Evolutionary conservation across 2,888 invertebrate species (phyloP).

Genomic region (Chrysina gloriosa): DNA sequence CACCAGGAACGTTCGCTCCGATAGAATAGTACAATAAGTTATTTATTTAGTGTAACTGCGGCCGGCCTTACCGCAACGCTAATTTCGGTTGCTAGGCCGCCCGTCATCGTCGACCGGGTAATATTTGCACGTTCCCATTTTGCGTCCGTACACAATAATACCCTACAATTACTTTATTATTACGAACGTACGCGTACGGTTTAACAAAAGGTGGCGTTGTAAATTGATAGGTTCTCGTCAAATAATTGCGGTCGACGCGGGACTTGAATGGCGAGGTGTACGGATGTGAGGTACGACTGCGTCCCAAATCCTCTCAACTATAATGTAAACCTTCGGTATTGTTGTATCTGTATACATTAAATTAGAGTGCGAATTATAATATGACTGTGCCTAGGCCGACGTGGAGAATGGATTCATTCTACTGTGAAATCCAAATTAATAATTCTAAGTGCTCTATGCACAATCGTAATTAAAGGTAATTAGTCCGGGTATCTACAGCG

Average conservation of each 20-base stretch:
- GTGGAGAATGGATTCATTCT: too few species aligned
- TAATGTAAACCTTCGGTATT: neutral
- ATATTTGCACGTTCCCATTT: constrained; percentile 13
- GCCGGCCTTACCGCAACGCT: constrained; percentile 23
- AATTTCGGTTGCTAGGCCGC: too few species aligned
- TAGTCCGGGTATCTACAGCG: too few species aligned
- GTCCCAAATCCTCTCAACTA: neutral
- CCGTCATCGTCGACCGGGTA: neutral
- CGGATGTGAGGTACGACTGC: neutral
- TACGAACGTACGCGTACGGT: neutral
- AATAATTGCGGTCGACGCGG: neutral
- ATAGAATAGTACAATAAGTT: constrained; percentile 19
- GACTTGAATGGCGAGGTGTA: neutral
- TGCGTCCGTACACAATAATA: neutral
- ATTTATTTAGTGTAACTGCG: constrained; percentile 31
- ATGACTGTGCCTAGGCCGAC: too few species aligned
- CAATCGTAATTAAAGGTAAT: too few species aligned
- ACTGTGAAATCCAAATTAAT: too few species aligned
- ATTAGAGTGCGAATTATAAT: too few species aligned
- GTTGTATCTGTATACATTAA: neutral
- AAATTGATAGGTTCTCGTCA: constrained; percentile 13
- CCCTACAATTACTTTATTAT: constrained; percentile 25
- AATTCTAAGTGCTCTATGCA: too few species aligned
- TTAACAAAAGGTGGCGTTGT: constrained; percentile 6
- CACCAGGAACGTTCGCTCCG: too few species aligned